These are phyloP conservation scores for Tromatobia lineatoria DNA, from an alignment of 2,888 invertebrate genomes.

Conservation along the genomic window DNA sequence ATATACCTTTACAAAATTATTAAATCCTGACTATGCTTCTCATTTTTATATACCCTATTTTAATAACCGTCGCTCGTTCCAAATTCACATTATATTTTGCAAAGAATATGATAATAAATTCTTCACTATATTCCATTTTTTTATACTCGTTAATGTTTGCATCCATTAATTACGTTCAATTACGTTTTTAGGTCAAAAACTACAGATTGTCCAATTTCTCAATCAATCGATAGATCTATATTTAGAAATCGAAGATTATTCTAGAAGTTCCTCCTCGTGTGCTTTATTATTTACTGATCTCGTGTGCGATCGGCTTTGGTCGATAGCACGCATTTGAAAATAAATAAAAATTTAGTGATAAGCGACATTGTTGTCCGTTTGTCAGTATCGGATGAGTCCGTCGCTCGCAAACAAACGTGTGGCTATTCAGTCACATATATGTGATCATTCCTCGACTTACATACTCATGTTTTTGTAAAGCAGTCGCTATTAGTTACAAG, in stretches of 20 bases:
- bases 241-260: constrained; percentile 7
- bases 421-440: neutral
- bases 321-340: constrained; percentile 29
- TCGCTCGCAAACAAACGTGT: neutral
- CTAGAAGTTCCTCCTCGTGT: neutral
- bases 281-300: constrained; percentile 10
- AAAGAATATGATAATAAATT: no score
- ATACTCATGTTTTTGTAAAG: constrained; percentile 45
- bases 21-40: no score
- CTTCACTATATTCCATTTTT: no score
- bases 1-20: no score
- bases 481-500: constrained; percentile 44
- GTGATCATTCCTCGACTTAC: neutral
- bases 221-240: constrained; percentile 1
- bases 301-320: constrained; percentile 7
- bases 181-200: neutral
- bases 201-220: neutral
- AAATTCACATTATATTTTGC: no score
- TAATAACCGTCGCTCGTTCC: no score
- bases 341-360: constrained; percentile 12
- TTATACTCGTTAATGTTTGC: neutral
- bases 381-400: neutral
- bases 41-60: no score
- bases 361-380: neutral
- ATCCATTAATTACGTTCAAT: neutral